Percentiles rank a stretch among this genome's conserved stretches.
Evolutionary conservation across 2,888 invertebrate species (phyloP).

Genomic region (Xiphydria camelus): DNA sequence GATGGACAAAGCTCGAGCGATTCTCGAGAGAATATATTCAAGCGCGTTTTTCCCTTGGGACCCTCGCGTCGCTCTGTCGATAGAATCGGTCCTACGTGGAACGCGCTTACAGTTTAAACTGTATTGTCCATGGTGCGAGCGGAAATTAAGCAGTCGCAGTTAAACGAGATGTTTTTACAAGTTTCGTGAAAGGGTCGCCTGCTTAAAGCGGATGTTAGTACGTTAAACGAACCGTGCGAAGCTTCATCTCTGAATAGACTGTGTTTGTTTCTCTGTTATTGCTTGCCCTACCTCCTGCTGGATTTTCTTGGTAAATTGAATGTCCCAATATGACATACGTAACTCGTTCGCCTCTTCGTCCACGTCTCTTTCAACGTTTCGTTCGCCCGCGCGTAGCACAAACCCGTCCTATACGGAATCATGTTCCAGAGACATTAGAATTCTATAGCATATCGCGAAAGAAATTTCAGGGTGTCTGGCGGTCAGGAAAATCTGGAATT

Average conservation of each 20-base stretch:
- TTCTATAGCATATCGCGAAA: no score
- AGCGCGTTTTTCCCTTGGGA: no score
- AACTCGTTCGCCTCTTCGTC: neutral
- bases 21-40: no score
- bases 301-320: slow-evolving; percentile 59
- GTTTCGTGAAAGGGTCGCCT: slow-evolving; percentile 1
- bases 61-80: no score
- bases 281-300: slow-evolving; percentile 57
- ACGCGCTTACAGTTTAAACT: no score
- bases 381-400: slow-evolving; percentile 40
- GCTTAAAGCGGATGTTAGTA: slow-evolving; percentile 6
- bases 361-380: neutral
- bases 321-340: slow-evolving; percentile 50
- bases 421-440: slow-evolving; percentile 49
- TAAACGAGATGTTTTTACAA: neutral
- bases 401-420: slow-evolving; percentile 52
- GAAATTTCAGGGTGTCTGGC: no score
- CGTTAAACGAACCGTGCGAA: slow-evolving; percentile 27
- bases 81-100: no score
- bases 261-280: slow-evolving; percentile 58
- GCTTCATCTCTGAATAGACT: slow-evolving; percentile 51
- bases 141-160: slow-evolving; percentile 7
- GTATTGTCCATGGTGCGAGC: no score
- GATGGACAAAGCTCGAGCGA: no score
- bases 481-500: no score